Conservation (phyloP, 1,140 invertebrate species). For the Panulirus ornatus region DNA sequence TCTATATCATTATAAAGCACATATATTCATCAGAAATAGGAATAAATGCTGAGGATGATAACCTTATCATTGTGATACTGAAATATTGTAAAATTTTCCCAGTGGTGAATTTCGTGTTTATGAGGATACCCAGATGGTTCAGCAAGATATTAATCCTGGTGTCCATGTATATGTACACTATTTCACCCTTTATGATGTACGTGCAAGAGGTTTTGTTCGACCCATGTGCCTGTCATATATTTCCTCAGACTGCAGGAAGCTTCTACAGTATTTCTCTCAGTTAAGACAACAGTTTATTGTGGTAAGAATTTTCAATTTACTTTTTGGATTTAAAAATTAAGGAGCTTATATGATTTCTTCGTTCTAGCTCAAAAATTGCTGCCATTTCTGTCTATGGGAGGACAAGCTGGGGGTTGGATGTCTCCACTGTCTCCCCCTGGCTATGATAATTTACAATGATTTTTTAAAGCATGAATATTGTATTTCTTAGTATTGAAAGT, state of each 20-base stretch:
- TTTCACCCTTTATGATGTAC: slow-evolving; percentile 64
- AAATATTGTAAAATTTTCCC: background rate
- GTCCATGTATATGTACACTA: slow-evolving; percentile 65
- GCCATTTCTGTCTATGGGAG: background rate
- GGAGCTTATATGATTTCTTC: too few species aligned
- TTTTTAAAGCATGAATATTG: too few species aligned
- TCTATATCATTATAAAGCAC: background rate
- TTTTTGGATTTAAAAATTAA: background rate
- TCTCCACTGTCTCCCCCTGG: background rate
- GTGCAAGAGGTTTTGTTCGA: slow-evolving; percentile 62
- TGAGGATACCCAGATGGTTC: slow-evolving; percentile 60
- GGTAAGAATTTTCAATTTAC: slow-evolving; percentile 15
- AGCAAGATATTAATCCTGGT: slow-evolving; percentile 55
- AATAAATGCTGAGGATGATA: background rate
- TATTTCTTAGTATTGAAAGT: too few species aligned
- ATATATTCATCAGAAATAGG: background rate
- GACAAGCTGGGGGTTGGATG: background rate
- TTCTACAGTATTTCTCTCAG: slow-evolving; percentile 55
- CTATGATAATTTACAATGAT: background rate
- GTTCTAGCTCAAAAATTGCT: background rate
- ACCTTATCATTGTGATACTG: background rate
- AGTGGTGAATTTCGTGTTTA: slow-evolving; percentile 65
- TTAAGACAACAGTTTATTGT: slow-evolving; percentile 43
- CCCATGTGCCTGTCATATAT: slow-evolving; percentile 66
- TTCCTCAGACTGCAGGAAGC: slow-evolving; percentile 45